These are phyloP conservation scores for Keiferia lycopersicella DNA, from an alignment of 2,888 invertebrate genomes.

Conservation along the genomic window DNA sequence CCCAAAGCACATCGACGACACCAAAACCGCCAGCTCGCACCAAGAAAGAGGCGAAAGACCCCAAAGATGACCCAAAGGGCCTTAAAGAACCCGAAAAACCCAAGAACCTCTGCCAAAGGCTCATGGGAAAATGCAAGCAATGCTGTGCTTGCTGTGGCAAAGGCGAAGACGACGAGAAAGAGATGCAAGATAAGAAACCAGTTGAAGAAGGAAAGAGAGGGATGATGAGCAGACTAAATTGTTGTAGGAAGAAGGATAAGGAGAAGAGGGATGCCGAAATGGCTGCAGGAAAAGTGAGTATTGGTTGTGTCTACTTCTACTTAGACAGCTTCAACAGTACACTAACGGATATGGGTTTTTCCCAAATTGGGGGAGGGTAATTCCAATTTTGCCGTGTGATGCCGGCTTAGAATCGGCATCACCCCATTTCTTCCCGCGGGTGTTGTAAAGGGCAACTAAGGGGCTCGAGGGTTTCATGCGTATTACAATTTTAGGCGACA, in stretches of 20 bases:
- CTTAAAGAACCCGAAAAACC: conserved; percentile 35
- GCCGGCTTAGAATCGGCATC: too few species aligned
- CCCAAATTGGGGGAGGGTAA: too few species aligned
- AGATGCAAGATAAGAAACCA: conserved; percentile 37
- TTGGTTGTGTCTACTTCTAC: too few species aligned
- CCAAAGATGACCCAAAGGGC: conserved; percentile 35
- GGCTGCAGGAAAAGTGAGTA: conserved; percentile 70
- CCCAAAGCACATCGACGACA: conserved; percentile 74
- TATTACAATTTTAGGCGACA: too few species aligned
- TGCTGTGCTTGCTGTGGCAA: conserved; percentile 77
- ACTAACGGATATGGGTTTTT: too few species aligned
- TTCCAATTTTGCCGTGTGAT: too few species aligned
- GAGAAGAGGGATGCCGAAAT: conserved; percentile 63
- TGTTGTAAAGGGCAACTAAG: too few species aligned
- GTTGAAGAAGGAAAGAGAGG: conserved; percentile 46
- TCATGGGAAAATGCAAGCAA: conserved; percentile 70
- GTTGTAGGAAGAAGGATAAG: conserved; percentile 64
- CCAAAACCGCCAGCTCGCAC: conserved; percentile 69
- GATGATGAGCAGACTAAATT: conserved; percentile 61
- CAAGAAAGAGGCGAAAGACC: conserved; percentile 47
- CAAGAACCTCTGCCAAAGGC: conserved; percentile 62
- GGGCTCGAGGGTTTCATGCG: too few species aligned
- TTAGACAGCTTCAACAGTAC: too few species aligned
- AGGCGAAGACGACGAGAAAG: conserved; percentile 48
- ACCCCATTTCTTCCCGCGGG: too few species aligned